Evolutionary conservation across 1,140 invertebrate genomes (phyloP), one percentile per base, ranked within the genome.

Genomic region (Bilobella aurantiaca): DNA sequence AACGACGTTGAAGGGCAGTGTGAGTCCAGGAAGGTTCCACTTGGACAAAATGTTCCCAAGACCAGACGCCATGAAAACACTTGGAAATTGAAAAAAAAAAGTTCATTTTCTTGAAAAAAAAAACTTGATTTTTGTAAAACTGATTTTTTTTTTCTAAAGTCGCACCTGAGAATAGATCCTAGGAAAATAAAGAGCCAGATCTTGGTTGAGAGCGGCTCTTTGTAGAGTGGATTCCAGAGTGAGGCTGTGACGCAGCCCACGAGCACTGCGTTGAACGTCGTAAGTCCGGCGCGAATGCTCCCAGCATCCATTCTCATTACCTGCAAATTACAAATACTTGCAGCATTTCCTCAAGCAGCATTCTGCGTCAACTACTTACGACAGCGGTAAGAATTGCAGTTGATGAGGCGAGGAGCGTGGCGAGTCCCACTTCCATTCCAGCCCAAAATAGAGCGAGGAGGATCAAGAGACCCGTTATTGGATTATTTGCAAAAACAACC

Each of bases 401-500:
- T 59, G 75, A 70, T 31, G 77, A 78, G 12, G 78, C 75, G 18
- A 69, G 30, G 12, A 61, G 3, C 46, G 62, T 30, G 53, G 67
- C 61, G 73, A 75, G 53, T 16, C 78, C 73, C 14, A 74, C 73
- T 21, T 72, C 63, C 8, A 77, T 74, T 53, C 73, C 65, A n/a
- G 74, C 65, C 47, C 69, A 69, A 67, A 71, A 74, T 46, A 79
- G 66, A 8, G 75, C 75, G 28, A 77, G 67, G 16, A 77, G 70
- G 62, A 80, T 75, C 14, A 80, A 61, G 12, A 80, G 60, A 28
- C 79, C 80, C 62, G 75, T 78, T 34, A 81, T 71, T 27, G 80
- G 78, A 74, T 81, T 80, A 68, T 80, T 80, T 14, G 76, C 75
- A 42, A 79, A 77, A 8, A 74, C 69, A 0, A 76, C 75, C 79